These are phyloP conservation scores for Spilarctia lutea DNA, from an alignment of 2,888 invertebrate genomes.

Conservation along the genomic window DNA sequence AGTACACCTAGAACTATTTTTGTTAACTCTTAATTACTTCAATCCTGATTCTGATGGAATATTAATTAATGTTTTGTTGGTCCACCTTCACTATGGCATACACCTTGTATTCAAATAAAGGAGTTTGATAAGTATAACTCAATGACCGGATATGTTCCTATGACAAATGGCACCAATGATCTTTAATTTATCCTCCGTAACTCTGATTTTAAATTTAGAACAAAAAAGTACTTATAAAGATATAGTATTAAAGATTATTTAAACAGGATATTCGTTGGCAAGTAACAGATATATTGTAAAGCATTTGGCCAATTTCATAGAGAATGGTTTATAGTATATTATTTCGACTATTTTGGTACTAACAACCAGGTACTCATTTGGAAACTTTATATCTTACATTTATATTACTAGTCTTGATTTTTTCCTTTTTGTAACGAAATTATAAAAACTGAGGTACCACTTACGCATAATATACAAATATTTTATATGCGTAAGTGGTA, in stretches of 20 bases:
- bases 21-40: not conserved
- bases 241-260: not conserved
- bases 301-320: not conserved
- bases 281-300: not conserved
- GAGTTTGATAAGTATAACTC: not conserved
- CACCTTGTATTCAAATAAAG: not conserved
- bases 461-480: not conserved
- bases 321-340: not conserved
- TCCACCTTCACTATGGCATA: not conserved
- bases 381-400: not conserved
- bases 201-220: not conserved
- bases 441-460: not conserved
- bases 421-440: not conserved
- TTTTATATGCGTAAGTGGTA: no score
- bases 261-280: not conserved
- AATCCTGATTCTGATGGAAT: not conserved
- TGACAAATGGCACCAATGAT: not conserved
- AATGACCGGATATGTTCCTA: not conserved
- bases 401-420: not conserved
- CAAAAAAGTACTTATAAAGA: not conserved
- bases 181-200: not conserved
- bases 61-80: not conserved
- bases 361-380: not conserved
- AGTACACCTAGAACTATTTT: not conserved
- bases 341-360: not conserved